Evolutionary conservation across 2,797 vertebrate species (phyloP), one percentile per base, ranked within the genome.

Genomic region (Anguilla megastoma): DNA sequence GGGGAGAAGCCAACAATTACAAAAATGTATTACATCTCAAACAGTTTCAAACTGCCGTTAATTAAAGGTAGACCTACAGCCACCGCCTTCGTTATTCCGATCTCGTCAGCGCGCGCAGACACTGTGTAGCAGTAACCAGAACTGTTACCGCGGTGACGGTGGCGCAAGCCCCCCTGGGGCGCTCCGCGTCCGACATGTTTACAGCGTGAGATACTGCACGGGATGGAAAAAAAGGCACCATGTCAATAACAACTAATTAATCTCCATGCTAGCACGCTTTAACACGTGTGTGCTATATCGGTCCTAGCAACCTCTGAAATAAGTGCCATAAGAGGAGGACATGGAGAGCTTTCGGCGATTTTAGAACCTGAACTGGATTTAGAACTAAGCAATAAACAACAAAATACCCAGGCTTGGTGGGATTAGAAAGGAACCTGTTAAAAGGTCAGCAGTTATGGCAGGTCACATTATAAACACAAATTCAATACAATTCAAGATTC

Each of bases 201-300:
- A 5, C 63, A 74, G 89, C 86, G 80, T 90, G 89, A 86, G 90
- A 48, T 63, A 87, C 10, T 41, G 16, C 3, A 14, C 16, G 36
- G 33, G 36, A 41, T 36, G 16, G 74, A 88, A 41, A 0, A 86
- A 45, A 45, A 0, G 88, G 90, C 90, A 86, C 90, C 86, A 84
- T 90, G 45, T 87, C 89, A 94, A 87, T 83, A 92, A 90, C 90
- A 93, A 91, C 86, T 86, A 95, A 93, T 95, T 93, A 92, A 85
- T 88, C 90, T 92, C 86, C 86, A 41, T 45, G 33, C 91, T 84
- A 93, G 24, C 79, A 21, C n/a, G 86, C 79, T 82, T 50, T 27
- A 82, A 8, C 45, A 82, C 41, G 12, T 9, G 7, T 66, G 9
- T n/a, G 2, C 14, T 18, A 1, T 27, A 14, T n/a, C 8, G 63